Percentiles rank a stretch among this genome's conserved stretches.
These are phyloP conservation scores for Aleiodes sp. DNA, from an alignment of 1,140 invertebrate genomes.

Conservation along the genomic window DNA sequence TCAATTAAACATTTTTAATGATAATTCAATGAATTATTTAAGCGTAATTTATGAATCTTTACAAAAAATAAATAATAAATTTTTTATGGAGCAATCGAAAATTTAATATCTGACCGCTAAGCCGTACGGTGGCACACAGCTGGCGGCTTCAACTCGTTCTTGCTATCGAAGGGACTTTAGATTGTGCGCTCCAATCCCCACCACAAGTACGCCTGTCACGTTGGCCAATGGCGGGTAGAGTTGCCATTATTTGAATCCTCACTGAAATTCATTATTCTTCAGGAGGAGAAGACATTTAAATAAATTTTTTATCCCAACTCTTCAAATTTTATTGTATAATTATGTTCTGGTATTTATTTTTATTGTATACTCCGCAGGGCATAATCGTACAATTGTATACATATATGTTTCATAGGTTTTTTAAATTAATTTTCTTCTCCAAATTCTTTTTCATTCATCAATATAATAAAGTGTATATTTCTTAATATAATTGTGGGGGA, in stretches of 20 bases:
- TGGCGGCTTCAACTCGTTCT: conserved; percentile 21
- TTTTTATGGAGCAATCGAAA: background rate
- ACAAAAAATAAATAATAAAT: background rate
- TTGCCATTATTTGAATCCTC: background rate
- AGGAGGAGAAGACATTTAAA: background rate
- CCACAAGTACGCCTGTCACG: background rate
- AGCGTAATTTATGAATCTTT: too few relatives aligned
- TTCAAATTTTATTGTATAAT: background rate
- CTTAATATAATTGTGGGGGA: conserved; percentile 30
- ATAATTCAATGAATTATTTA: too few relatives aligned
- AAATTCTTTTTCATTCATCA: background rate
- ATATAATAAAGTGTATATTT: conserved; percentile 27
- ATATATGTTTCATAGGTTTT: background rate
- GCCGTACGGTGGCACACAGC: conserved; percentile 34
- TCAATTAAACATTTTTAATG: too few relatives aligned
- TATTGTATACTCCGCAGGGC: conserved; percentile 1
- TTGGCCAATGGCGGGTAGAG: background rate
- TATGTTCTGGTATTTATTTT: background rate
- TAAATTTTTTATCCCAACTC: background rate
- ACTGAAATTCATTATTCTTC: too few relatives aligned
- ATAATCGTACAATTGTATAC: conserved; percentile 14
- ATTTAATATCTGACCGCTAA: background rate
- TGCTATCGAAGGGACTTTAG: conserved; percentile 9
- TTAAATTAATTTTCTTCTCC: background rate
- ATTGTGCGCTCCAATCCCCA: conserved; percentile 27